Evolutionary conservation across 2,797 vertebrate species (phyloP).

Genomic region (Tragopan temminckii): DNA sequence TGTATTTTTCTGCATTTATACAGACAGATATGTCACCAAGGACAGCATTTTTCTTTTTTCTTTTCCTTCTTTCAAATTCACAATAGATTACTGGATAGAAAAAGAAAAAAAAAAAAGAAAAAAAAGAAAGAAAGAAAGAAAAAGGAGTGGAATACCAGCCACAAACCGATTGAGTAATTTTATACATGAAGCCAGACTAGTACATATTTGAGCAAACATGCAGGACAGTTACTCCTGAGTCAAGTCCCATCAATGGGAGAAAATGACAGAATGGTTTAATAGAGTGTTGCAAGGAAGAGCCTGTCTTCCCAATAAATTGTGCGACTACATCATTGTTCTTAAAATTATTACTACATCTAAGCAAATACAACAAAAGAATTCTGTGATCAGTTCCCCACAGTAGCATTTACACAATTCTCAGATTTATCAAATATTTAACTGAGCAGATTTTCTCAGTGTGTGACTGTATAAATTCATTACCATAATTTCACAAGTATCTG

Average conservation of each 20-base stretch:
- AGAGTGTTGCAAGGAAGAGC: neutral
- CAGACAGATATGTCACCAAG: neutral
- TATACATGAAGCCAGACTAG: neutral
- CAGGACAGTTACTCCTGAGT: neutral
- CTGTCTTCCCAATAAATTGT: neutral
- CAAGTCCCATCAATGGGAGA: neutral
- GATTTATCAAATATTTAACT: neutral
- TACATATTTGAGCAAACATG: neutral
- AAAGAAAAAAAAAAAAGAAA: neutral
- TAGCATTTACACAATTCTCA: neutral
- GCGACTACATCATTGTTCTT: neutral
- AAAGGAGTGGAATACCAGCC: neutral
- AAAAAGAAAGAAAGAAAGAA: neutral
- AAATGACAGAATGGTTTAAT: neutral
- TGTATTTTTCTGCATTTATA: neutral
- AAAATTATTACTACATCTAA: neutral
- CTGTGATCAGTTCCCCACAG: neutral
- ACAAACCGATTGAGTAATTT: neutral
- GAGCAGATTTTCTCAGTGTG: neutral
- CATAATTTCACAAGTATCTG: neutral
- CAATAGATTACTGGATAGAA: neutral
- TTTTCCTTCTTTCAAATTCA: neutral
- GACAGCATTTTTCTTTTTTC: neutral
- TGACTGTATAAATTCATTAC: neutral
- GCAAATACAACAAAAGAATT: neutral